These are phyloP conservation scores for Monopterus albus DNA, from an alignment of 2,113 vertebrate species.

Conservation along the genomic window DNA sequence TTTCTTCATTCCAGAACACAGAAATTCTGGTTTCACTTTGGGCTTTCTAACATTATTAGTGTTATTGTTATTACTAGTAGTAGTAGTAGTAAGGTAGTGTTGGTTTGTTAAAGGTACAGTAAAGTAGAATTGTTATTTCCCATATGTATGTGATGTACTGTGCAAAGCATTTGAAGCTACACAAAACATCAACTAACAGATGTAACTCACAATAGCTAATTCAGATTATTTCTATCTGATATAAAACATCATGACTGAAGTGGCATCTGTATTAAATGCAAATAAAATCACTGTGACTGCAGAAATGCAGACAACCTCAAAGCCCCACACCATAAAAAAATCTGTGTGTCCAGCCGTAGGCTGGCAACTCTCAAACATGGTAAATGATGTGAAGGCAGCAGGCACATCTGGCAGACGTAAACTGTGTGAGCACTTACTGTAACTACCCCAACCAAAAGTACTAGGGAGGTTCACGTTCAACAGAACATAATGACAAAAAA, in stretches of 20 bases:
- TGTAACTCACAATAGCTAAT: no score
- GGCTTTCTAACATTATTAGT: no score
- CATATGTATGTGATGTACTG: neutral
- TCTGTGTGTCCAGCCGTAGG: neutral
- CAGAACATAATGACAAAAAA: slow-evolving; percentile 12
- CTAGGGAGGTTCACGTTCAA: slow-evolving; percentile 1
- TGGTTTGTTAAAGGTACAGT: no score
- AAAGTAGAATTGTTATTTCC: no score
- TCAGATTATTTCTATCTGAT: neutral
- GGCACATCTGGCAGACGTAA: neutral
- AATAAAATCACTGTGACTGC: neutral
- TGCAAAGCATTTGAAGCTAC: neutral
- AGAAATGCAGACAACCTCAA: neutral
- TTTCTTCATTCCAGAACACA: no score
- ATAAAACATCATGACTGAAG: neutral
- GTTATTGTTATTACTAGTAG: no score
- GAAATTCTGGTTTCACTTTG: no score
- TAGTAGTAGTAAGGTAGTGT: no score
- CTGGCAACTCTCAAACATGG: neutral
- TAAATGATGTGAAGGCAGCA: neutral
- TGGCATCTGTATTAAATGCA: neutral
- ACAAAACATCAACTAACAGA: neutral
- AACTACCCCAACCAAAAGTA: slow-evolving; percentile 1
- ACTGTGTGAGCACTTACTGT: no score
- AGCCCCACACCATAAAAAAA: neutral